Evolutionary conservation across 2,797 vertebrate genomes (phyloP).

Genomic region (Pseudomugil tenellus): DNA sequence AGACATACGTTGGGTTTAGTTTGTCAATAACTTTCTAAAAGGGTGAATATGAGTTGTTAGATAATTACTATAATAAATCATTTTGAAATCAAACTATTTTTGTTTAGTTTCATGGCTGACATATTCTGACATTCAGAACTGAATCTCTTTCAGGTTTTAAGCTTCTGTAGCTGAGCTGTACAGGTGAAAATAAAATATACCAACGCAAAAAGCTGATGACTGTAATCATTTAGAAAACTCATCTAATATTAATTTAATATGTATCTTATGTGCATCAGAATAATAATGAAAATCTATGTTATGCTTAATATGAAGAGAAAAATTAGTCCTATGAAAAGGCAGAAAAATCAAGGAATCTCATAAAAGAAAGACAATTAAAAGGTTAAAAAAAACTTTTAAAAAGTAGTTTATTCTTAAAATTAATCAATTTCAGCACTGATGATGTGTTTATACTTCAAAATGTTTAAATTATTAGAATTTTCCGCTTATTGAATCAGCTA

Average conservation of each 20-base stretch:
- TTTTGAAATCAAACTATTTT: conserved; percentile 10
- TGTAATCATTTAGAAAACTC: conserved; percentile 20
- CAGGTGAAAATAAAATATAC: conserved; percentile 19
- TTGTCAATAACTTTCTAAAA: no score
- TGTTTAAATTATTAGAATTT: conserved; percentile 11
- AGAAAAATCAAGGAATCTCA: neutral
- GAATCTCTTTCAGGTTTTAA: conserved; percentile 6
- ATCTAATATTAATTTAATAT: conserved; percentile 36
- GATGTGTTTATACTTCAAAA: conserved; percentile 21
- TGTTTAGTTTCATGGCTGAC: conserved; percentile 5
- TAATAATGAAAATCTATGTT: conserved; percentile 26
- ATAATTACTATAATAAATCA: conserved; percentile 30
- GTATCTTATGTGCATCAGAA: conserved; percentile 21
- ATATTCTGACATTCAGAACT: conserved; percentile 18
- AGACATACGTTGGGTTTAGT: neutral
- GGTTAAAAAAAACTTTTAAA: neutral
- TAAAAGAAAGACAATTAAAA: no score
- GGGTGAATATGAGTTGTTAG: no score
- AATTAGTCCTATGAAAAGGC: conserved; percentile 18
- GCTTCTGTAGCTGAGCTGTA: conserved; percentile 1
- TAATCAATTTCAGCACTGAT: neutral
- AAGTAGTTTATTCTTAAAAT: neutral
- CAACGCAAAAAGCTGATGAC: conserved; percentile 5
- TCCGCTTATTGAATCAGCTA: conserved; percentile 20
- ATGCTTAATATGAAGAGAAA: no score